A percentile compares a stretch with the other conserved stretches of the same genome.
Conservation (phyloP, 2,113 vertebrate genomes). For the Nibea albiflora region DNA sequence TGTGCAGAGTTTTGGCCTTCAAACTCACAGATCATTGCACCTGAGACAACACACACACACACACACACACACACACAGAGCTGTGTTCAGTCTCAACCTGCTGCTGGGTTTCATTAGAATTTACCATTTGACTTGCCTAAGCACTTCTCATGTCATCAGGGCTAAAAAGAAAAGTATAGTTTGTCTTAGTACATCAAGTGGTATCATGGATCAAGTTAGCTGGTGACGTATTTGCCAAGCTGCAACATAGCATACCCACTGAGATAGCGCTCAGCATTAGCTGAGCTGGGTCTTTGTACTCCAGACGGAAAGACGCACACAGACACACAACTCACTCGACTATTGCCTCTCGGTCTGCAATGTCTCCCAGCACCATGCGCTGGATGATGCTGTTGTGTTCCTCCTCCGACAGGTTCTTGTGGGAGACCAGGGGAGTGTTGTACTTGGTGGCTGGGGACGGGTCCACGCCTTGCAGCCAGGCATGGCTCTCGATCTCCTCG, state of each 20-base stretch:
- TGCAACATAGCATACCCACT: too few species aligned
- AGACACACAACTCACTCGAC: slow-evolving; percentile 89
- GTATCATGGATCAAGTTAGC: too few species aligned
- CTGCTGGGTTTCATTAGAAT: background rate
- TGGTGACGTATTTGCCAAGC: too few species aligned
- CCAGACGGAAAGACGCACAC: background rate
- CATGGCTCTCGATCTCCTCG: slow-evolving; percentile 95
- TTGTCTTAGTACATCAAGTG: too few species aligned
- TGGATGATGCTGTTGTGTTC: slow-evolving; percentile 99
- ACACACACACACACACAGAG: background rate
- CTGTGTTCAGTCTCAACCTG: too few species aligned
- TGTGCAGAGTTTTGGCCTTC: too few species aligned
- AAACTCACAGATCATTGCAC: too few species aligned
- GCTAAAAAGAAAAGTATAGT: background rate
- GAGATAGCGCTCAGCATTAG: too few species aligned
- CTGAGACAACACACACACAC: background rate
- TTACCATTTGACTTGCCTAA: too few species aligned
- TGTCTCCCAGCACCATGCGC: slow-evolving; percentile 98
- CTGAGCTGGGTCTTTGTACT: background rate
- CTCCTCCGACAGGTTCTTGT: slow-evolving; percentile 96
- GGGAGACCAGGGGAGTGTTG: slow-evolving; percentile 95
- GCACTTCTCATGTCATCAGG: background rate
- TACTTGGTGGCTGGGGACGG: slow-evolving; percentile 97
- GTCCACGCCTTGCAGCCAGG: slow-evolving; percentile 97
- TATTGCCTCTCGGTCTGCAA: slow-evolving; percentile 94